Evolutionary conservation across 2,888 invertebrate genomes (phyloP).

Genomic region (Malthinus seriepunctatus): DNA sequence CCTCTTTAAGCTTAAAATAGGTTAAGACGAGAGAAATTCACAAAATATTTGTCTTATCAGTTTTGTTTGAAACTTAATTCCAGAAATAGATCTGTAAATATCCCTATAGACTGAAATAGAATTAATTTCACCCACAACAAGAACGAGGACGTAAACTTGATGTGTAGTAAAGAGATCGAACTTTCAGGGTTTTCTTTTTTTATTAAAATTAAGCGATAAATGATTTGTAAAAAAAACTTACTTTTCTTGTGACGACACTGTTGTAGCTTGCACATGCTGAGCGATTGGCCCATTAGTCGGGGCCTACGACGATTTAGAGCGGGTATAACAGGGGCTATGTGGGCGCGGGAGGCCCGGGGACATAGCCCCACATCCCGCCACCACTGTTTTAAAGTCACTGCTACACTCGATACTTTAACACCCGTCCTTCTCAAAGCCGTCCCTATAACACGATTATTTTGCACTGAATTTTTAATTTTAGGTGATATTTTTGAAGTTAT

Average conservation of each 20-base stretch:
- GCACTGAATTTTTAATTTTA: conserved; percentile 32
- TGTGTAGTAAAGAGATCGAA: conserved; percentile 8
- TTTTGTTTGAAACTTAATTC: background rate
- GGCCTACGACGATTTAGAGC: conserved; percentile 41
- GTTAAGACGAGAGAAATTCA: too few species aligned
- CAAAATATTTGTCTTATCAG: too few species aligned
- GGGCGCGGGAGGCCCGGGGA: conserved; percentile 51
- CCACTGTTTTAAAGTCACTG: conserved; percentile 56
- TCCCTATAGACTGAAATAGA: conserved; percentile 6
- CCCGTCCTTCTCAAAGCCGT: conserved; percentile 40
- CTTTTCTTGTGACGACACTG: conserved; percentile 77
- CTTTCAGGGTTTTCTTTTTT: conserved; percentile 8
- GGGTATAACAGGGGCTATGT: conserved; percentile 43
- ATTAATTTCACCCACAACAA: conserved; percentile 12
- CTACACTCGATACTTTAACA: conserved; percentile 52
- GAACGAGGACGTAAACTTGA: conserved; percentile 14
- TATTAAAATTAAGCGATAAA: too few species aligned
- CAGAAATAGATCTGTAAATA: conserved; percentile 13
- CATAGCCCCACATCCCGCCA: conserved; percentile 58
- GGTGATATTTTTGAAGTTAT: conserved; percentile 22
- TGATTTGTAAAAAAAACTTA: too few species aligned
- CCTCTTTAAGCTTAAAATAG: too few species aligned
- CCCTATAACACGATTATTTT: conserved; percentile 30
- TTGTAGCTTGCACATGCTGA: conserved; percentile 81
- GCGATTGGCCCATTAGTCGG: conserved; percentile 75